Conservation (phyloP, 2,888 invertebrate genomes). For the Crioceris asparagi region DNA sequence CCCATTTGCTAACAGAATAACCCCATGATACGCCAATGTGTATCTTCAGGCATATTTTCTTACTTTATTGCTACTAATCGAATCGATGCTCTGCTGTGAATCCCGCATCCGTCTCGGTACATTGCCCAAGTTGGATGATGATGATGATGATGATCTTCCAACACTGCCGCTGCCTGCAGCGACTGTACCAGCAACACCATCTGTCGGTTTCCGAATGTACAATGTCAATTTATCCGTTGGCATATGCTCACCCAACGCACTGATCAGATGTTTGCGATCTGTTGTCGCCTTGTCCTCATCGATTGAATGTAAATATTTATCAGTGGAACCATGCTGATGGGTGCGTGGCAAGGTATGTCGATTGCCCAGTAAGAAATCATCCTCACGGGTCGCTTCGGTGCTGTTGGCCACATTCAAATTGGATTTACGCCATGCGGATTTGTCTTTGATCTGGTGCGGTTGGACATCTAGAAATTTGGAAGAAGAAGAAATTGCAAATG, state of each 20-base stretch:
- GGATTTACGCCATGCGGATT: constrained; percentile 66
- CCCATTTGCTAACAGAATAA: too few species aligned
- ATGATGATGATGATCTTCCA: too few species aligned
- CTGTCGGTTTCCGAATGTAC: constrained; percentile 44
- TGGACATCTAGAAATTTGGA: constrained; percentile 52
- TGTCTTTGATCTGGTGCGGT: constrained; percentile 59
- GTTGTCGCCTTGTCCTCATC: constrained; percentile 41
- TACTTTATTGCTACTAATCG: constrained; percentile 42
- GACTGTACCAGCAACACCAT: too few species aligned
- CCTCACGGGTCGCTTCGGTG: constrained; percentile 56
- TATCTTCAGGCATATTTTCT: too few species aligned
- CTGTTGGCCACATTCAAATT: constrained; percentile 51
- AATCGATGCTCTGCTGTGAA: constrained; percentile 20
- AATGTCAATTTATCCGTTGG: constrained; percentile 47
- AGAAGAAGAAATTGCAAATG: too few species aligned
- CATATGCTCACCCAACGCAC: constrained; percentile 42
- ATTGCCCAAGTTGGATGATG: constrained; percentile 10
- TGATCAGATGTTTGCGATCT: constrained; percentile 44
- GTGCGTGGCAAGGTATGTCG: constrained; percentile 40
- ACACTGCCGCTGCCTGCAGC: too few species aligned
- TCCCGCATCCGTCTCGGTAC: constrained; percentile 17
- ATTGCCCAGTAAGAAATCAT: too few species aligned
- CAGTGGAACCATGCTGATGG: constrained; percentile 2
- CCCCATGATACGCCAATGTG: too few species aligned
- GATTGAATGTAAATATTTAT: constrained; percentile 40